Evolutionary conservation across 1,140 invertebrate genomes (phyloP).

Genomic region (Drosophila micromelanica): DNA sequence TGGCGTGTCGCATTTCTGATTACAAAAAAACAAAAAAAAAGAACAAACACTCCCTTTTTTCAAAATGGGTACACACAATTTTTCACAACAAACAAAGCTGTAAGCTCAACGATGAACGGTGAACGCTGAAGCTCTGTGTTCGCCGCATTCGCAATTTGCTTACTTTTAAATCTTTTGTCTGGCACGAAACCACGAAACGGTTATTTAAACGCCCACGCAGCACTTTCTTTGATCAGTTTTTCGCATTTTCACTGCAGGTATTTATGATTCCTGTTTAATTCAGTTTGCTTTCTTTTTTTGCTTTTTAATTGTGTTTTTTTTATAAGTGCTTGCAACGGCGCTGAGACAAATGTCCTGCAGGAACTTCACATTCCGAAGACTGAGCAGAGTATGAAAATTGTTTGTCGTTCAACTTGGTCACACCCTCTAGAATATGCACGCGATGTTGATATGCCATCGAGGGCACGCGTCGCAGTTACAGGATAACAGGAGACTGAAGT

Average conservation of each 20-base stretch:
- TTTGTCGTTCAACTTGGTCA: slow-evolving; percentile 83
- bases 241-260: slow-evolving; percentile 18
- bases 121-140: slow-evolving; percentile 22
- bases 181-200: slow-evolving; percentile 22
- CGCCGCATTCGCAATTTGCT: slow-evolving; percentile 45
- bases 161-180: slow-evolving; percentile 60
- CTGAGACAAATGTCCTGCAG: slow-evolving; percentile 64
- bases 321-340: slow-evolving; percentile 40
- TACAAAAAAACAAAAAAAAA: slow-evolving; percentile 31
- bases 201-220: slow-evolving; percentile 26
- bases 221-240: slow-evolving; percentile 44
- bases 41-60: slow-evolving; percentile 63
- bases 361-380: slow-evolving; percentile 83
- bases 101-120: slow-evolving; percentile 42
- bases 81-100: slow-evolving; percentile 78
- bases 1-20: slow-evolving; percentile 11
- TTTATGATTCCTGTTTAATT: slow-evolving; percentile 16
- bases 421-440: slow-evolving; percentile 78
- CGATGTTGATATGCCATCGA: slow-evolving; percentile 55
- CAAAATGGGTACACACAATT: slow-evolving; percentile 69
- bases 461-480: slow-evolving; percentile 51
- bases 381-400: slow-evolving; percentile 84
- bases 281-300: slow-evolving; percentile 10
- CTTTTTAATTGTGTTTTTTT: slow-evolving; percentile 16
- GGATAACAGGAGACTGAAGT: slow-evolving; percentile 62